phyloP scores from a whole-genome alignment of 1,140 invertebrate species.

The Aphidius ervi region DNA sequence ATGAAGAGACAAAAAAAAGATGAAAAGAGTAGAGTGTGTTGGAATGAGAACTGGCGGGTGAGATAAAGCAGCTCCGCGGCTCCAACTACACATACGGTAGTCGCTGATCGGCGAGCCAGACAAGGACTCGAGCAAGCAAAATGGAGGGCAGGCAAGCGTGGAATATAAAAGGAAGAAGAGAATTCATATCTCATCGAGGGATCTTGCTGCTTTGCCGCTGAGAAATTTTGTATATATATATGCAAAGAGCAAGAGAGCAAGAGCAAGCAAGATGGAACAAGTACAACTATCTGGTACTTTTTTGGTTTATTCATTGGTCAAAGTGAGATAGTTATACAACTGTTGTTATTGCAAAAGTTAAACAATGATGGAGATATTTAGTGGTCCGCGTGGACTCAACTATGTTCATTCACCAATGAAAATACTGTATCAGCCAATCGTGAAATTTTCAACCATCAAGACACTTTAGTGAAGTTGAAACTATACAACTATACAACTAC shows the following conservation, averaged over 20 bases:
- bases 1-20: conserved; percentile 9
- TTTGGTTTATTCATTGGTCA: background rate
- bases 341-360: conserved; percentile 1
- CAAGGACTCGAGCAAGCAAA: conserved; percentile 50
- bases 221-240: conserved; percentile 41
- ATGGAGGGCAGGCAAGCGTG: conserved; percentile 51
- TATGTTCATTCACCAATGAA: conserved; percentile 16
- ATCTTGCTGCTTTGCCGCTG: conserved; percentile 51
- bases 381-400: conserved; percentile 43
- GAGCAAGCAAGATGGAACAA: conserved; percentile 1
- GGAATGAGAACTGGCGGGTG: conserved; percentile 24
- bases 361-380: background rate
- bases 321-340: conserved; percentile 12
- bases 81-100: conserved; percentile 49
- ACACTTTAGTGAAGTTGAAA: background rate
- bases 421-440: conserved; percentile 33
- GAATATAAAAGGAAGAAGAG: conserved; percentile 52
- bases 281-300: background rate
- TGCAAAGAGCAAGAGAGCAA: conserved; percentile 1
- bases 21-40: conserved; percentile 7
- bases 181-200: conserved; percentile 51
- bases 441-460: background rate
- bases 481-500: no score
- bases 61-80: conserved; percentile 34
- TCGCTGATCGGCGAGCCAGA: conserved; percentile 49